A percentile compares a stretch with the other conserved stretches of the same genome.
phyloP scores from a whole-genome alignment of 2,113 vertebrate species.

The Narcine bancroftii region DNA sequence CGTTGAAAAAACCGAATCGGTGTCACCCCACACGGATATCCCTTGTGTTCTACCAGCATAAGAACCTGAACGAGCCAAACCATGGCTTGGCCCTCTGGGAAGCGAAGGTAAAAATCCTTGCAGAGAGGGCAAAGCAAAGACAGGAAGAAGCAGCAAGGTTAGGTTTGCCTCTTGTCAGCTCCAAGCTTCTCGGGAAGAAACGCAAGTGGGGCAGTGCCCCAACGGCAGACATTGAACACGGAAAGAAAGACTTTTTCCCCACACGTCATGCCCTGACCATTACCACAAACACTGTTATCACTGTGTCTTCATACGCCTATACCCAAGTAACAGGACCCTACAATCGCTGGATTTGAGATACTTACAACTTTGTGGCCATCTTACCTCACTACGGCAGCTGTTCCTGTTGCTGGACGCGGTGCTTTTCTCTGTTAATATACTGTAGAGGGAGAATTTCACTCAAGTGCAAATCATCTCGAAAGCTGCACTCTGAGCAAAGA shows the following conservation, averaged over 20 bases:
- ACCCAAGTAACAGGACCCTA: conserved; percentile 95
- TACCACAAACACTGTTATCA: conserved; percentile 81
- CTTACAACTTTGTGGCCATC: conserved; percentile 44
- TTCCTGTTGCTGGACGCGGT: conserved; percentile 58
- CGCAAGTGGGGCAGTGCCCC: conserved; percentile 71
- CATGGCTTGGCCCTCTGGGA: conserved; percentile 94
- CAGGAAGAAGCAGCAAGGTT: conserved; percentile 85
- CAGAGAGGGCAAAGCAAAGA: conserved; percentile 72
- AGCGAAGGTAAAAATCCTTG: conserved; percentile 93
- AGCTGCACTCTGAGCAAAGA: conserved; percentile 47
- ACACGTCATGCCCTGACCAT: conserved; percentile 77
- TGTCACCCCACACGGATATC: conserved; percentile 93
- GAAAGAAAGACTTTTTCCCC: conserved; percentile 62
- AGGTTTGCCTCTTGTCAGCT: conserved; percentile 77
- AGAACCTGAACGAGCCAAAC: conserved; percentile 94
- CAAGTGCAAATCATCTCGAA: conserved; percentile 46
- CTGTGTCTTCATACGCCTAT: conserved; percentile 89
- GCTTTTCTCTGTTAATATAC: conserved; percentile 56
- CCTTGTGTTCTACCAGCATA: conserved; percentile 99
- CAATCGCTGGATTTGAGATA: conserved; percentile 82
- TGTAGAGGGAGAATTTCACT: conserved; percentile 52
- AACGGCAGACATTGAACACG: conserved; percentile 53
- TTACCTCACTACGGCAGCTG: conserved; percentile 62
- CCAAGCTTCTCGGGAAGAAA: conserved; percentile 83
- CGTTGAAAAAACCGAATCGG: conserved; percentile 88